These are phyloP conservation scores for Cyprinodon variegatus DNA, from an alignment of 2,113 vertebrate species.

Conservation along the genomic window DNA sequence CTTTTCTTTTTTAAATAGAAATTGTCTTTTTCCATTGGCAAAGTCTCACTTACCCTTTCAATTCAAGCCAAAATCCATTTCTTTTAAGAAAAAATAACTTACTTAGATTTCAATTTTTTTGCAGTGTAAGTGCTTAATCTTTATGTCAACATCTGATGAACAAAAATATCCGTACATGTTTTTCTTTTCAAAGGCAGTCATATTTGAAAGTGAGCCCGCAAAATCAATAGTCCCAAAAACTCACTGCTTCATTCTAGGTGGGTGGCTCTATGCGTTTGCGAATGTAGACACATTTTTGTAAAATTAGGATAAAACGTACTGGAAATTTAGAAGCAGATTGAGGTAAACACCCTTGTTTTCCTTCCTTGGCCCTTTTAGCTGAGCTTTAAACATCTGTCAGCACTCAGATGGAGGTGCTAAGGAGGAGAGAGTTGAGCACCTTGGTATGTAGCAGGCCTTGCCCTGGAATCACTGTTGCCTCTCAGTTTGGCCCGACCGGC, in stretches of 20 bases:
- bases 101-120: background rate
- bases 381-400: constrained; percentile 93
- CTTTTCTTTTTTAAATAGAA: too few relatives aligned
- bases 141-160: background rate
- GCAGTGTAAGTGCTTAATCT: background rate
- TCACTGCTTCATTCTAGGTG: constrained; percentile 39
- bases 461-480: constrained; percentile 86
- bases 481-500: constrained; percentile 88
- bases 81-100: too few relatives aligned
- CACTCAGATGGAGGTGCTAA: constrained; percentile 83
- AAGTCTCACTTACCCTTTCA: too few relatives aligned
- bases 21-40: too few relatives aligned
- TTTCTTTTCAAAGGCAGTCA: background rate
- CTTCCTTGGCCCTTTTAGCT: constrained; percentile 72
- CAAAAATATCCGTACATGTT: background rate
- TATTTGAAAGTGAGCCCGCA: constrained; percentile 11
- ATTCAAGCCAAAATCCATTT: too few relatives aligned
- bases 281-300: constrained; percentile 20
- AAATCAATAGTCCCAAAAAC: background rate
- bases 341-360: constrained; percentile 47
- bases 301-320: constrained; percentile 44
- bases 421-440: constrained; percentile 49
- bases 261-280: constrained; percentile 20
- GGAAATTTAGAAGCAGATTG: constrained; percentile 23
- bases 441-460: constrained; percentile 83